phyloP scores from a whole-genome alignment of 1,140 invertebrate genomes.

The Anoplolepis gracilipes region DNA sequence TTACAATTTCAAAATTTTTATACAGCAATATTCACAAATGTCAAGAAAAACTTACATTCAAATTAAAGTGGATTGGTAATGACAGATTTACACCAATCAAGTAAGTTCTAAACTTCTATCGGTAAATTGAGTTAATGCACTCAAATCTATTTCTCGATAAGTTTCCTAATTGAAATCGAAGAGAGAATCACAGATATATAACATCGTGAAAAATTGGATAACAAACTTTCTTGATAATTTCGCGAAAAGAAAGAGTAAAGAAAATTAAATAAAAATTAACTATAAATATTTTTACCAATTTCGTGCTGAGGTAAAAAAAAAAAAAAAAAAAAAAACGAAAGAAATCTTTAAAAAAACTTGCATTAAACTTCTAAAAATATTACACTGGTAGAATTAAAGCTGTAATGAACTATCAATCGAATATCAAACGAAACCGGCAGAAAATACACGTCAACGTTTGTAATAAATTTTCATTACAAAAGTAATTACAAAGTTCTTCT shows the following conservation, averaged over 20 bases:
- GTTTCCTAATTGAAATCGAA: conserved; percentile 47
- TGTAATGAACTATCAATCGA: conserved; percentile 23
- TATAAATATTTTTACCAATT: conserved; percentile 34
- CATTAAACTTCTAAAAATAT: conserved; percentile 12
- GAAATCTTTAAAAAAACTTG: background rate
- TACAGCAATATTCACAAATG: background rate
- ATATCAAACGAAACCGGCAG: background rate
- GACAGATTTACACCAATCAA: background rate
- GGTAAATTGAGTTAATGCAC: conserved; percentile 18
- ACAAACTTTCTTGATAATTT: background rate
- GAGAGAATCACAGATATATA: background rate
- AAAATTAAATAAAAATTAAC: background rate
- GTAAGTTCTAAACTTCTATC: background rate
- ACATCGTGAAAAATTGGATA: background rate
- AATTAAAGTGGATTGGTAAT: background rate
- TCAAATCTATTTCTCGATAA: conserved; percentile 13
- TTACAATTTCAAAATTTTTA: background rate
- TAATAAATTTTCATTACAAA: conserved; percentile 30
- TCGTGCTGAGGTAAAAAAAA: background rate
- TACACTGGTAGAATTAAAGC: conserved; percentile 11
- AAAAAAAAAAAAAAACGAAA: background rate
- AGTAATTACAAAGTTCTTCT: background rate
- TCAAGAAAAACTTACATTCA: background rate
- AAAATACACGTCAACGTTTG: background rate
- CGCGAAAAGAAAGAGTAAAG: background rate